These are phyloP conservation scores for Notarius lentiginosus DNA, from an alignment of 2,113 vertebrate genomes.

Conservation along the genomic window DNA sequence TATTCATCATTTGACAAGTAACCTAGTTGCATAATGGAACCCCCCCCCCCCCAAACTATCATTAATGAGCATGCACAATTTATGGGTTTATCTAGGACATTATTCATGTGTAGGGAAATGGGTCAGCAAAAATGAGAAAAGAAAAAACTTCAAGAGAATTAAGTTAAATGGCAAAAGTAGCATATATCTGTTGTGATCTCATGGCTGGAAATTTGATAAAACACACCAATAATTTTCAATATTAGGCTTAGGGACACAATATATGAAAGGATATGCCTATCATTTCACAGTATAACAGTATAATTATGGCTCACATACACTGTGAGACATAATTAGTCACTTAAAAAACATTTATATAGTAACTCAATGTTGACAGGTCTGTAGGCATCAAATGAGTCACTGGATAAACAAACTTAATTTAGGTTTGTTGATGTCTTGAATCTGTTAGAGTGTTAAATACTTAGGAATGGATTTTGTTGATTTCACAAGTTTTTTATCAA, in stretches of 20 bases:
- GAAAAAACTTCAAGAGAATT: not conserved
- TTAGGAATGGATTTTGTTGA: not conserved
- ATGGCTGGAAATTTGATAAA: not conserved
- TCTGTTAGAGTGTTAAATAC: not conserved
- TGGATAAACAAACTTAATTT: not conserved
- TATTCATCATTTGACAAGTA: conserved; percentile 37
- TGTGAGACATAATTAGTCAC: not conserved
- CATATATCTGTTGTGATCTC: not conserved
- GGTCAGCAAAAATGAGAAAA: conserved; percentile 31
- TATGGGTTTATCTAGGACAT: conserved; percentile 37
- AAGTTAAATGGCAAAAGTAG: not conserved
- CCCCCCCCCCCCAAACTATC: conserved; percentile 13
- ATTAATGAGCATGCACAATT: conserved; percentile 38
- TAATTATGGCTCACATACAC: not conserved
- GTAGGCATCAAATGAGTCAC: not conserved
- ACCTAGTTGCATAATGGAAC: conserved; percentile 32
- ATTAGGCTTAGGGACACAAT: not conserved
- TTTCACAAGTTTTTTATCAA: not conserved
- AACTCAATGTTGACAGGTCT: not conserved
- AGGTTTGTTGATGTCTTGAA: not conserved
- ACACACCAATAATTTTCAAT: not conserved
- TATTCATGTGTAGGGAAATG: conserved; percentile 30
- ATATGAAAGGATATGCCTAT: no score
- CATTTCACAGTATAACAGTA: not conserved
- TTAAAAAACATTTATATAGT: not conserved